A percentile compares a stretch with the other conserved stretches of the same genome.
These are phyloP conservation scores for Crax fasciolata DNA, from an alignment of 2,797 vertebrate genomes.

Conservation along the genomic window DNA sequence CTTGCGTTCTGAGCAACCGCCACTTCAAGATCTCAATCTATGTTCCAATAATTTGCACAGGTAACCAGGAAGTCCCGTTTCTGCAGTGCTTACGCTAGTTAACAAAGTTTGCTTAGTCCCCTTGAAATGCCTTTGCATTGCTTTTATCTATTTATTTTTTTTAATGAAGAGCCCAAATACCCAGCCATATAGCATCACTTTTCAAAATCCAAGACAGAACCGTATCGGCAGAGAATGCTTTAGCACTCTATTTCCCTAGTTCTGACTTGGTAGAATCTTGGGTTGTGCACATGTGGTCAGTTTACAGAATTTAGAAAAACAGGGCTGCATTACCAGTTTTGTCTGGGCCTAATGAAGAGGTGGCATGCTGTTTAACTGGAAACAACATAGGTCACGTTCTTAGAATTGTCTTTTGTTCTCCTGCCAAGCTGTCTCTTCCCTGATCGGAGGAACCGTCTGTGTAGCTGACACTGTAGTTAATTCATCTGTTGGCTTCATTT, in stretches of 20 bases:
- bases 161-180: not conserved
- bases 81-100: not conserved
- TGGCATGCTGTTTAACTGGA: not conserved
- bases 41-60: not conserved
- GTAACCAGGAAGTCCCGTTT: not conserved
- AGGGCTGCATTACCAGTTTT: not conserved
- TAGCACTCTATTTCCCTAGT: not conserved
- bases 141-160: not conserved
- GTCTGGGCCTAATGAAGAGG: not conserved
- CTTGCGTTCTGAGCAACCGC: not conserved
- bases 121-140: not conserved
- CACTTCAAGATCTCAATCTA: not conserved
- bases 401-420: not conserved
- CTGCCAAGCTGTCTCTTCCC: not conserved
- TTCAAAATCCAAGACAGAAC: not conserved
- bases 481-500: conserved; percentile 29
- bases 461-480: not conserved
- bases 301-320: not conserved
- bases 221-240: not conserved
- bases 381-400: not conserved
- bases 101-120: not conserved
- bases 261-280: not conserved
- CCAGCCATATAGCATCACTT: not conserved
- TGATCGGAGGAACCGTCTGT: not conserved
- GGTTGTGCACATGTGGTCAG: not conserved